phyloP scores from a whole-genome alignment of 2,113 vertebrate genomes.

The Lampris megalopsis region DNA sequence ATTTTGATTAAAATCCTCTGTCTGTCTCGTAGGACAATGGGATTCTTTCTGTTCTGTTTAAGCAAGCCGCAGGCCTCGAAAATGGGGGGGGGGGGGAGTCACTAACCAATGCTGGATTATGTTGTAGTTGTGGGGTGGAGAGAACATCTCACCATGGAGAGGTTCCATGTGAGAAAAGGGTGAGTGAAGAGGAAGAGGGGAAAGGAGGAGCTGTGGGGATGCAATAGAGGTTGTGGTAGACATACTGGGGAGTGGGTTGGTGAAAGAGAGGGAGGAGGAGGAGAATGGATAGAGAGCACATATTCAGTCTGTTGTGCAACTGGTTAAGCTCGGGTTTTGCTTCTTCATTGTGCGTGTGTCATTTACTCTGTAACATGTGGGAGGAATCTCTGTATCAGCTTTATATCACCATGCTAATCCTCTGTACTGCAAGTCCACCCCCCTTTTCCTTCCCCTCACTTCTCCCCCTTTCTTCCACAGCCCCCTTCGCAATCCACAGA shows the following conservation, averaged over 20 bases:
- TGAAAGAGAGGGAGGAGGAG: not conserved
- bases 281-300: not conserved
- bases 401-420: conserved; percentile 55
- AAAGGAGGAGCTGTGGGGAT: not conserved
- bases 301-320: not conserved
- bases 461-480: conserved; percentile 3
- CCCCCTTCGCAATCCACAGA: conserved; percentile 10
- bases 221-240: not conserved
- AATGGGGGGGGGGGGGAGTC: not conserved
- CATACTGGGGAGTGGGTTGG: not conserved
- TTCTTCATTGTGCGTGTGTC: conserved; percentile 27
- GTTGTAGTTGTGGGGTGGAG: not conserved
- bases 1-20: not conserved
- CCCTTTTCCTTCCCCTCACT: not conserved
- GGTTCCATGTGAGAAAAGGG: not conserved
- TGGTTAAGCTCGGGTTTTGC: not conserved
- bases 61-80: not conserved
- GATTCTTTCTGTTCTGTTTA: too few relatives aligned
- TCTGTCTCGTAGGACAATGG: not conserved
- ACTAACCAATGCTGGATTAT: not conserved
- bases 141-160: not conserved
- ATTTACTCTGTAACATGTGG: conserved; percentile 21
- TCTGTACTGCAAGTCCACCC: conserved; percentile 11
- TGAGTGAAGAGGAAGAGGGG: not conserved
- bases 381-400: conserved; percentile 35